phyloP scores from a whole-genome alignment of 2,888 invertebrate species.

The Lasiommata megera region DNA sequence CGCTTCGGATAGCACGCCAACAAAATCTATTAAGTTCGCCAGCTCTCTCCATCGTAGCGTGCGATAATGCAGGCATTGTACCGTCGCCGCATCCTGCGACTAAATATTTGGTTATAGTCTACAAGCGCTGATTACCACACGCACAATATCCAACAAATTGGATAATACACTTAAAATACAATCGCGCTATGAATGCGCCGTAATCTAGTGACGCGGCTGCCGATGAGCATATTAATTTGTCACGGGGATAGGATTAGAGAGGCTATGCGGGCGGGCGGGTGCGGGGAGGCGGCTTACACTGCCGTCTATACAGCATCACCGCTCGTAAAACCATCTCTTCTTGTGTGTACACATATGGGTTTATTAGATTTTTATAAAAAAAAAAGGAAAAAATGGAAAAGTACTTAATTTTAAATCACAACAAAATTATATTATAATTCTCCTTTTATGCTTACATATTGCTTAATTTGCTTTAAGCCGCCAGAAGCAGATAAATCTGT shows the following conservation, averaged over 20 bases:
- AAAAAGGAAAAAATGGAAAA: too few relatives aligned
- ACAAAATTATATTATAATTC: too few relatives aligned
- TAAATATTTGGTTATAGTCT: constrained; percentile 62
- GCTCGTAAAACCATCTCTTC: background rate
- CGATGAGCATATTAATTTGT: constrained; percentile 81
- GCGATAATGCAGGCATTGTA: constrained; percentile 67
- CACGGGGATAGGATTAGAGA: constrained; percentile 74
- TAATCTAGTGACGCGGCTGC: constrained; percentile 78
- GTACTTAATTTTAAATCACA: too few relatives aligned
- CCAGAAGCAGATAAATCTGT: too few relatives aligned
- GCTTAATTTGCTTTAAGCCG: too few relatives aligned
- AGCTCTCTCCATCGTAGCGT: constrained; percentile 65
- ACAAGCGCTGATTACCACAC: constrained; percentile 75
- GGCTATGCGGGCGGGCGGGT: constrained; percentile 38
- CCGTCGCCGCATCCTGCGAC: constrained; percentile 54
- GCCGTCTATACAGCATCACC: constrained; percentile 39
- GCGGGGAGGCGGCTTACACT: constrained; percentile 41
- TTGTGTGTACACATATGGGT: too few relatives aligned
- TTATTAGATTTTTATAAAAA: too few relatives aligned
- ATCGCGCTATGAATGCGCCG: constrained; percentile 77
- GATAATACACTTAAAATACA: constrained; percentile 86
- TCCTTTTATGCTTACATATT: too few relatives aligned
- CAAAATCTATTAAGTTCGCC: constrained; percentile 78
- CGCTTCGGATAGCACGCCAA: constrained; percentile 60
- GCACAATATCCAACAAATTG: constrained; percentile 83